phyloP scores from a whole-genome alignment of 2,888 invertebrate species.

The Phaedon cochleariae region DNA sequence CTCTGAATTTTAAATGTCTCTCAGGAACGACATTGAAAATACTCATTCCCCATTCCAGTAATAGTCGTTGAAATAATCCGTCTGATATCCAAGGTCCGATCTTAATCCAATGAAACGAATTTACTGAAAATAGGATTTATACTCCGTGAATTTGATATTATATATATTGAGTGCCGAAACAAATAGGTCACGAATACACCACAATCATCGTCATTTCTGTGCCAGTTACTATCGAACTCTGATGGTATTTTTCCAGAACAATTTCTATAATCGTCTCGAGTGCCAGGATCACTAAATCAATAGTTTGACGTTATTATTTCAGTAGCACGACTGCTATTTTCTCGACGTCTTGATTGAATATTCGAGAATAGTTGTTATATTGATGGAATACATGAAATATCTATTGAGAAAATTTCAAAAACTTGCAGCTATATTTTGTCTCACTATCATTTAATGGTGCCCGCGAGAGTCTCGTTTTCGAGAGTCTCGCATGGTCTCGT shows the following conservation, averaged over 20 bases:
- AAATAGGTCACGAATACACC: slow-evolving; percentile 14
- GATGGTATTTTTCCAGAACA: not conserved
- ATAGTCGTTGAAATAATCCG: no score
- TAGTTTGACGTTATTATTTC: slow-evolving; percentile 21
- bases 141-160: slow-evolving; percentile 6
- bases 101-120: not conserved
- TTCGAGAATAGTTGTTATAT: no score
- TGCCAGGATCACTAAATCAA: slow-evolving; percentile 8
- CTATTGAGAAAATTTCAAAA: no score
- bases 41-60: no score
- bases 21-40: no score
- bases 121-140: slow-evolving; percentile 15
- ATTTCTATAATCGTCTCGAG: not conserved
- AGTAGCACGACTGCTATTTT: slow-evolving; percentile 2
- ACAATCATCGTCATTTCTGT: slow-evolving; percentile 1
- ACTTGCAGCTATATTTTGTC: no score
- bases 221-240: slow-evolving; percentile 17
- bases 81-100: no score
- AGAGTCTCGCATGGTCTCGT: no score
- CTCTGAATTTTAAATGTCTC: no score
- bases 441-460: no score
- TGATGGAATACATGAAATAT: no score
- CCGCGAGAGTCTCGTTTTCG: no score
- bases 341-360: slow-evolving; percentile 6
- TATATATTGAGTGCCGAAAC: not conserved